Conservation (phyloP, 2,797 vertebrate genomes). For the Zenarchopterus dispar region DNA sequence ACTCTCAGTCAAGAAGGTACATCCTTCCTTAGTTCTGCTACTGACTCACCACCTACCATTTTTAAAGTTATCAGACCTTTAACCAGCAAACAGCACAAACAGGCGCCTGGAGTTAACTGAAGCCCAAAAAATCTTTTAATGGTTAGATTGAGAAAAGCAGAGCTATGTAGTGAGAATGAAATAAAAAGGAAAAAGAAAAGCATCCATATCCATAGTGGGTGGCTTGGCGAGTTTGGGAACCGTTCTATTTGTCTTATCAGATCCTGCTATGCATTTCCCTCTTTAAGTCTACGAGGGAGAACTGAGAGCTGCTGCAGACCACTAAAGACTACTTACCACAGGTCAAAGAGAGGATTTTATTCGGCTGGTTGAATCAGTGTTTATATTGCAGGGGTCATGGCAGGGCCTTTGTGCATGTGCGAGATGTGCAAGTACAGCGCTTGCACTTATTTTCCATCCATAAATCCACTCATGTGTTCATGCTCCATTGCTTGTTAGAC, state of each 20-base stretch:
- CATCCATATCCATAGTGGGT: constrained; percentile 44
- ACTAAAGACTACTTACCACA: constrained; percentile 50
- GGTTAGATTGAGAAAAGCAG: not conserved
- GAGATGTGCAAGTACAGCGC: constrained; percentile 9
- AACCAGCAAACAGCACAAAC: constrained; percentile 20
- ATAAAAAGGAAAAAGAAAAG: not conserved
- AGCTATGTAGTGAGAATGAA: constrained; percentile 9
- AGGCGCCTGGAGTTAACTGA: constrained; percentile 34
- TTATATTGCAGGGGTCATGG: constrained; percentile 55
- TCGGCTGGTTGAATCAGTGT: constrained; percentile 55
- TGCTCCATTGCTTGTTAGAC: constrained; percentile 15
- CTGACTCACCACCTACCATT: constrained; percentile 4
- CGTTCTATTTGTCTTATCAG: constrained; percentile 75
- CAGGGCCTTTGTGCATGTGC: constrained; percentile 21
- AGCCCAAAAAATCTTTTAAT: constrained; percentile 7
- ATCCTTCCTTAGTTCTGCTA: not conserved
- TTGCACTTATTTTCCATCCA: constrained; percentile 43
- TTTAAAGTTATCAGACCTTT: constrained; percentile 19
- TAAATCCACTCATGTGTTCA: constrained; percentile 57
- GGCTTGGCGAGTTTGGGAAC: constrained; percentile 59
- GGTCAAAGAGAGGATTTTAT: constrained; percentile 49
- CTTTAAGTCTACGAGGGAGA: constrained; percentile 27
- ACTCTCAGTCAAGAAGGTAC: not conserved
- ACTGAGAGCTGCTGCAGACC: constrained; percentile 37
- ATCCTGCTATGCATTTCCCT: constrained; percentile 65